Evolutionary conservation across 1,140 invertebrate species (phyloP).

Genomic region (Lepidurus arcticus): DNA sequence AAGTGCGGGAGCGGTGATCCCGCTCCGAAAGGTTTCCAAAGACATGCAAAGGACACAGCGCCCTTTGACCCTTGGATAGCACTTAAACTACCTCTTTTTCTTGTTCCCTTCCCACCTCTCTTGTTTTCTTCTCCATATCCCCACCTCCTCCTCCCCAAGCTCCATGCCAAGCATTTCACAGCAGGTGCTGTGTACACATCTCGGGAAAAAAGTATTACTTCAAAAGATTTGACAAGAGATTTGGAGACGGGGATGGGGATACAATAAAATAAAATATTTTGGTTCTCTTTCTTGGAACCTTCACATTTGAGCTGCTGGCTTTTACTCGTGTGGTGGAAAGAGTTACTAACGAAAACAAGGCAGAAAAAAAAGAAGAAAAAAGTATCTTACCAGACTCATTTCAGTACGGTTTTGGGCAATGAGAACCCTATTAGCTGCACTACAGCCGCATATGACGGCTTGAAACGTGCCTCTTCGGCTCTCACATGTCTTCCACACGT

Average conservation of each 20-base stretch:
- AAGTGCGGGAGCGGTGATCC: neutral
- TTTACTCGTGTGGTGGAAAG: too few species aligned
- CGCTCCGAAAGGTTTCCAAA: neutral
- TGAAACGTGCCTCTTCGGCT: neutral
- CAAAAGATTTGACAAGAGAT: too few species aligned
- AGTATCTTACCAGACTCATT: neutral
- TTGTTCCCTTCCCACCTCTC: neutral
- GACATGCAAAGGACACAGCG: neutral
- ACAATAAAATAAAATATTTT: too few species aligned
- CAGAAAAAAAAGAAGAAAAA: neutral
- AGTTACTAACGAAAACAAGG: neutral
- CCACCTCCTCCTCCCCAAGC: neutral
- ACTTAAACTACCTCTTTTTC: neutral
- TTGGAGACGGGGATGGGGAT: too few species aligned
- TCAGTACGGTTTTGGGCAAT: neutral
- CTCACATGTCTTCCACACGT: neutral
- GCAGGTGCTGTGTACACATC: neutral
- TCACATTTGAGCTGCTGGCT: too few species aligned
- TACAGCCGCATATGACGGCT: neutral
- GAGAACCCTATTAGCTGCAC: neutral
- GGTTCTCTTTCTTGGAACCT: too few species aligned
- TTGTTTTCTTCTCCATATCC: neutral
- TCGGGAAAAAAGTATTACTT: too few species aligned
- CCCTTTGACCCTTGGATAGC: slow-evolving; percentile 6
- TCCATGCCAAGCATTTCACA: neutral